Evolutionary conservation across 2,113 vertebrate species (phyloP).

Genomic region (Barnardius zonarius): DNA sequence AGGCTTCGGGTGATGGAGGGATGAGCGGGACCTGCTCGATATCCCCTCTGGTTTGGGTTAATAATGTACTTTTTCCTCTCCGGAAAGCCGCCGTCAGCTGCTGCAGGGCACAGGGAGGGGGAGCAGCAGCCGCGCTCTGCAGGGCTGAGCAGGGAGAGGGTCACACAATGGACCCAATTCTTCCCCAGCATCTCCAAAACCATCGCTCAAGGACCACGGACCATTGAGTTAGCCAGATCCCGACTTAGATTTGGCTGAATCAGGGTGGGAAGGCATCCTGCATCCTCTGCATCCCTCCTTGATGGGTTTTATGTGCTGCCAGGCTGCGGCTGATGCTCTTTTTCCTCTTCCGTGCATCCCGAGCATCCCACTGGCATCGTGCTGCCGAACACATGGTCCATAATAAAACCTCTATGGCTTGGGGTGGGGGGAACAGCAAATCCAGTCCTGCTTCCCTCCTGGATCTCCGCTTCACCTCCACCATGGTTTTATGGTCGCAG

Average conservation of each 20-base stretch:
- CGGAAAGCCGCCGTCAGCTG: background rate
- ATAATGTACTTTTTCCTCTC: background rate
- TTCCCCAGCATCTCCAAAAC: background rate
- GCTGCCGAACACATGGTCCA: fast-evolving
- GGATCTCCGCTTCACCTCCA: background rate
- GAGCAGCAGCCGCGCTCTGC: background rate
- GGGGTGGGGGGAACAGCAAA: background rate
- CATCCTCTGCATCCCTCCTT: background rate
- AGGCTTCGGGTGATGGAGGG: background rate
- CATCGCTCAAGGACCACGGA: fast-evolving
- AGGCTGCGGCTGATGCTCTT: background rate
- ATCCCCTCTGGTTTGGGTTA: background rate
- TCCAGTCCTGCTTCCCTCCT: background rate
- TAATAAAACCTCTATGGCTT: background rate
- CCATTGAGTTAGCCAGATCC: background rate
- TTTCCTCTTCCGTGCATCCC: background rate
- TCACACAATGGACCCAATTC: constrained; percentile 35
- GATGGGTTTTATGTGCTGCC: background rate
- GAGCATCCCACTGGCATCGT: background rate
- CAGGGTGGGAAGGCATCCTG: fast-evolving
- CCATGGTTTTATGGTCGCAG: background rate
- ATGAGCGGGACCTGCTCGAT: background rate
- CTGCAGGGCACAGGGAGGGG: constrained; percentile 37
- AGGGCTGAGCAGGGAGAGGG: background rate
- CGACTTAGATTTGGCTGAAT: background rate